phyloP scores from a whole-genome alignment of 1,140 invertebrate genomes.

The Trichogramma pretiosum region DNA sequence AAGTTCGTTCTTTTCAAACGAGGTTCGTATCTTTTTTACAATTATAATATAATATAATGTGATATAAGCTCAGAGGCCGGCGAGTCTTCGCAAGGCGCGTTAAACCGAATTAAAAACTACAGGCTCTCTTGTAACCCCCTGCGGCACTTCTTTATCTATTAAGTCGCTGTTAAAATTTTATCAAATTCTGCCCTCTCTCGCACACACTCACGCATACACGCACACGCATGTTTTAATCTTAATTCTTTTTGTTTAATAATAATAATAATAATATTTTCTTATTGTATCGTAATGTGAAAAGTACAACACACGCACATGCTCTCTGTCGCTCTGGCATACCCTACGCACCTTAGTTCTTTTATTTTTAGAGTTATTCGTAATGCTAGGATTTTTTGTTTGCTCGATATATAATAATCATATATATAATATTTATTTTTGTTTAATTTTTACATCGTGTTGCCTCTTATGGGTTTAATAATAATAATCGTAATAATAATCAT shows the following conservation, averaged over 20 bases:
- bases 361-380: background rate
- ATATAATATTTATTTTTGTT: background rate
- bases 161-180: background rate
- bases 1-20: no score
- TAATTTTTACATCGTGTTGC: constrained; percentile 11
- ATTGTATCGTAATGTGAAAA: background rate
- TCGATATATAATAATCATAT: constrained; percentile 28
- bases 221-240: background rate
- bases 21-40: no score
- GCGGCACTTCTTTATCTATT: background rate
- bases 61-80: no score
- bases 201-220: background rate
- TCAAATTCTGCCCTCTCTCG: background rate
- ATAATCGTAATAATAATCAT: background rate
- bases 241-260: background rate
- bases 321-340: no score
- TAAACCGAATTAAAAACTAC: no score
- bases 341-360: no score
- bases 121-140: no score
- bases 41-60: no score
- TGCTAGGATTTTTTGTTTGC: background rate
- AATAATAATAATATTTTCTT: background rate
- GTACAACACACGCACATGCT: no score
- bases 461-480: constrained; percentile 6
- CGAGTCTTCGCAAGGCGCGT: no score